Base-by-base conservation (phyloP, 2,797 vertebrate species). In the Enteromius unitaeniatus region DNA sequence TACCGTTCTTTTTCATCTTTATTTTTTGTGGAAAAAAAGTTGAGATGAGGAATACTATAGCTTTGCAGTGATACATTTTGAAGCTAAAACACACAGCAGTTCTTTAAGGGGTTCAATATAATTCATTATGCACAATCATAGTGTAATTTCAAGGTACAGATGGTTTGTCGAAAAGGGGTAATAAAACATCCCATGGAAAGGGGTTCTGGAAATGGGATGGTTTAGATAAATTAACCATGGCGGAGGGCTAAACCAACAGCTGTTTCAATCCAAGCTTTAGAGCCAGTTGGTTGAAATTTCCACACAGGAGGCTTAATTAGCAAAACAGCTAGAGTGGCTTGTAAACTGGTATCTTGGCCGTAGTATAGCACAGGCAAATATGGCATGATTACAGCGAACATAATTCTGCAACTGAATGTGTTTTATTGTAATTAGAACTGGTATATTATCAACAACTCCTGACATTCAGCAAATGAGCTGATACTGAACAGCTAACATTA, bases 91-190 rank as follows among this genome's bases (percentile, higher is more conserved):
- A 37, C 11, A 28, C 34, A 53, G 19, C 1, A 9, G 53, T 34
- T 75, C 81, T 55, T 51, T 88, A 87, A 73, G 77, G 51, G 8
- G 10, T 84, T 55, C 86, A 51, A 85, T 88, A 78, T 86, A 82
- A 92, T 91, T 89, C 78, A 91, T 91, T 85, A 90, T 85, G 75
- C 75, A 84, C 70, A 88, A 92, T 90, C 86, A 91, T 82, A 73
- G 40, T 78, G 73, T 81, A 86, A 91, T 92, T 90, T 90, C 79
- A 76, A 84, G 84, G 82, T 90, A 85, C 90, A 89, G 88, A 87
- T 90, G 90, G 84, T 67, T 68, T 28, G 76, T 85, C 80, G 51
- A 85, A 82, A 90, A 78, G 23, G 58, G 80, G 84, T 82, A 86
- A 68, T 84, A 69, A 85, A 89, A 88, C 81, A 73, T 51, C 69